Evolutionary conservation across 1,140 invertebrate genomes (phyloP).

Genomic region (Drosophila simulans): DNA sequence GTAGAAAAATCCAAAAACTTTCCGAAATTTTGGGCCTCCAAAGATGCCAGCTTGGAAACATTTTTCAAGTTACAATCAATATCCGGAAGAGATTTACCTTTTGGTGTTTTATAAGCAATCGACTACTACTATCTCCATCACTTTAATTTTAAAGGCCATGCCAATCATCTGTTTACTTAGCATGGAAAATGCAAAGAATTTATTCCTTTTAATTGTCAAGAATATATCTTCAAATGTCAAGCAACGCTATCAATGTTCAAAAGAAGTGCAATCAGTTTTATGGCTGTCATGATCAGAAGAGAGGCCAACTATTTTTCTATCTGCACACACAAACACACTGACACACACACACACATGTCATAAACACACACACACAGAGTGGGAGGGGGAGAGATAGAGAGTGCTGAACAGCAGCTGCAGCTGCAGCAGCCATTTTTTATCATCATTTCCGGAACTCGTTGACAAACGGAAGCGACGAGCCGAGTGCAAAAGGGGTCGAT

Average conservation of each 20-base stretch:
- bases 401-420: constrained; percentile 51
- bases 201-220: too few relatives aligned
- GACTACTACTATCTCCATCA: too few relatives aligned
- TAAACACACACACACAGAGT: constrained; percentile 25
- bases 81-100: too few relatives aligned
- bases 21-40: neutral
- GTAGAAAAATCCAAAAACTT: neutral
- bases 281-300: too few relatives aligned
- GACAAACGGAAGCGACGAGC: constrained; percentile 80
- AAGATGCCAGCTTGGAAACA: neutral
- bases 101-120: too few relatives aligned
- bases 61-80: too few relatives aligned
- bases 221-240: too few relatives aligned
- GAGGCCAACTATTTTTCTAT: neutral
- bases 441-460: constrained; percentile 82
- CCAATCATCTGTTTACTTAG: too few relatives aligned
- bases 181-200: too few relatives aligned
- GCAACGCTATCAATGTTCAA: too few relatives aligned
- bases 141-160: too few relatives aligned
- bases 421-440: constrained; percentile 77
- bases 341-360: constrained; percentile 35
- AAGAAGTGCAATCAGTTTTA: too few relatives aligned
- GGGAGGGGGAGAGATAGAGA: constrained; percentile 28
- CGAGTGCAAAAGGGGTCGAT: constrained; percentile 59
- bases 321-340: constrained; percentile 32